Conservation (phyloP, 1,140 invertebrate genomes). For the Diplogasteroides magnus region DNA sequence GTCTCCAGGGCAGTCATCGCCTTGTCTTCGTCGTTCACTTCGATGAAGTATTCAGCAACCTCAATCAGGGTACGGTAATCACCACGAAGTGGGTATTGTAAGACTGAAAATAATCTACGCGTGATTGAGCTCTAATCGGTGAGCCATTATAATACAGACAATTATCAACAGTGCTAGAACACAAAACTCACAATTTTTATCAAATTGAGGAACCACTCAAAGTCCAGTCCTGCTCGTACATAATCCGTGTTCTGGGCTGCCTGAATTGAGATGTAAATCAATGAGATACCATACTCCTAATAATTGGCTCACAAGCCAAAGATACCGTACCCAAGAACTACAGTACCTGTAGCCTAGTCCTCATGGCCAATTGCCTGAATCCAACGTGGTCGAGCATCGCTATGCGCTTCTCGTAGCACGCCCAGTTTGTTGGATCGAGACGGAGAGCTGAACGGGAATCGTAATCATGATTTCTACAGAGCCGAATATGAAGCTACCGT, state of each 20-base stretch:
- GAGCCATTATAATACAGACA: too few relatives aligned
- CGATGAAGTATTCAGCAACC: constrained; percentile 49
- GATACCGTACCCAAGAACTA: neutral
- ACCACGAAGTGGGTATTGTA: too few relatives aligned
- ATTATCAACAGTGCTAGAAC: too few relatives aligned
- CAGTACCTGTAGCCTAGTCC: neutral
- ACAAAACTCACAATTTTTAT: neutral
- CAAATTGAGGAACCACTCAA: neutral
- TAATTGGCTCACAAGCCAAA: too few relatives aligned
- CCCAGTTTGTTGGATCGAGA: neutral
- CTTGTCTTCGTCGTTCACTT: constrained; percentile 48
- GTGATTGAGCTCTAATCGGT: too few relatives aligned
- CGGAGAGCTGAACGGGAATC: neutral
- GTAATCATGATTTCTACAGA: too few relatives aligned
- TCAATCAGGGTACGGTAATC: too few relatives aligned
- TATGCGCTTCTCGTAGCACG: neutral
- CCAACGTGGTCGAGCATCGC: neutral
- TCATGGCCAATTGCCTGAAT: neutral
- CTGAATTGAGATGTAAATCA: neutral
- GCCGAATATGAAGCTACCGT: too few relatives aligned
- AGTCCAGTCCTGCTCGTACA: neutral
- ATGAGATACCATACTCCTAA: too few relatives aligned
- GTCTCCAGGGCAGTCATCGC: constrained; percentile 45
- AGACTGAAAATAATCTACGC: too few relatives aligned
- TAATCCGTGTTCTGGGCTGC: neutral